A percentile compares a stretch with the other conserved stretches of the same genome.
phyloP scores from a whole-genome alignment of 2,113 vertebrate species.

The Mixornis gularis region DNA sequence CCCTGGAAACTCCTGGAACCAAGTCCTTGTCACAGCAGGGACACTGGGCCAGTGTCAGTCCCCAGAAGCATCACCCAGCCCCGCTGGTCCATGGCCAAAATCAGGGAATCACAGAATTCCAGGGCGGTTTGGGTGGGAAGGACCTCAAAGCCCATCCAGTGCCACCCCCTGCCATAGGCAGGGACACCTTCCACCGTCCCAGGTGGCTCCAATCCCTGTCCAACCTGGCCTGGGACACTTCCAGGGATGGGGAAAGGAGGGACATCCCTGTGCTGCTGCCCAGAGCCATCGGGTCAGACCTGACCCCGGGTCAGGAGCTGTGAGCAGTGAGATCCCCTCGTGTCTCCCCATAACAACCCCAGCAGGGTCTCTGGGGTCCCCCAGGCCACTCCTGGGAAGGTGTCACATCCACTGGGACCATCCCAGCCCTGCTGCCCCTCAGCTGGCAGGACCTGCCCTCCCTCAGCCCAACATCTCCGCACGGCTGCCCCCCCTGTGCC shows the following conservation, averaged over 20 bases:
- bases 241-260: background rate
- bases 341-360: background rate
- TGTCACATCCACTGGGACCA: background rate
- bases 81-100: fast-evolving
- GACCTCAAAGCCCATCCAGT: background rate
- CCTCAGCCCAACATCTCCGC: background rate
- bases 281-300: fast-evolving
- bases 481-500: fast-evolving
- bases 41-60: background rate
- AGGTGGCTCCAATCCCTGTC: fast-evolving
- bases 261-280: background rate
- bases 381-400: fast-evolving
- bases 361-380: background rate
- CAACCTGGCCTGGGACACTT: fast-evolving
- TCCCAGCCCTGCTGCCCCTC: background rate
- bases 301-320: background rate
- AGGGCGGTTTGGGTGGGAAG: background rate
- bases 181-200: background rate
- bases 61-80: background rate
- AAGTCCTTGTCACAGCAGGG: background rate
- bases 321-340: fast-evolving
- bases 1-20: background rate
- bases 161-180: background rate
- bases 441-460: too few species aligned
- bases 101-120: background rate